Evolutionary conservation across 2,888 invertebrate species (phyloP).

Genomic region (Lapara coniferarum): DNA sequence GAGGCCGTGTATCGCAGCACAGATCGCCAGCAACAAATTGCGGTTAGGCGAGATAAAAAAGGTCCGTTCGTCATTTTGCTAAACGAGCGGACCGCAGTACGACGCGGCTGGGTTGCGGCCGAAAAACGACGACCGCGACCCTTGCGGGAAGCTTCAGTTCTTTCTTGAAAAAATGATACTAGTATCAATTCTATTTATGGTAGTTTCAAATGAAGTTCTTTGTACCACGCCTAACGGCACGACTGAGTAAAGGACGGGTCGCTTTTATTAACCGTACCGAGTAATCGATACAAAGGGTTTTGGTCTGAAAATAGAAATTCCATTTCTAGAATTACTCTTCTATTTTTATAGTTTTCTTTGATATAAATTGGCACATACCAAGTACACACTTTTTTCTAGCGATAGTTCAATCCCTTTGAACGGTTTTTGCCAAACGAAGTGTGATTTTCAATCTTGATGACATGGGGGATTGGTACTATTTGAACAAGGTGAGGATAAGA

Average conservation of each 20-base stretch:
- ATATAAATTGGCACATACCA: background rate
- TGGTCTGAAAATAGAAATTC: slow-evolving; percentile 7
- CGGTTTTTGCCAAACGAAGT: background rate
- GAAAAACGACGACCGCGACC: slow-evolving; percentile 61
- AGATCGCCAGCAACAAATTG: slow-evolving; percentile 79
- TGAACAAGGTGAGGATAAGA: too few species aligned
- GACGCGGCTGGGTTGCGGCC: slow-evolving; percentile 57
- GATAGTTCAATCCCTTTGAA: background rate
- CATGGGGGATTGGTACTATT: too few species aligned
- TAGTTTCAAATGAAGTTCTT: slow-evolving; percentile 47
- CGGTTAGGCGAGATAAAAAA: slow-evolving; percentile 81
- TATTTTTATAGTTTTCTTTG: background rate
- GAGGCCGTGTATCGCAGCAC: slow-evolving; percentile 69
- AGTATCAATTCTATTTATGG: slow-evolving; percentile 68
- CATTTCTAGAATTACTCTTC: too few species aligned
- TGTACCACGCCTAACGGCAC: slow-evolving; percentile 33
- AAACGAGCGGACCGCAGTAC: slow-evolving; percentile 70
- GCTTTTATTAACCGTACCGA: slow-evolving; percentile 34
- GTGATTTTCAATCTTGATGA: background rate
- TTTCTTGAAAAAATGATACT: slow-evolving; percentile 67
- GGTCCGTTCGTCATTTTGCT: slow-evolving; percentile 81
- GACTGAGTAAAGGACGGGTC: slow-evolving; percentile 13
- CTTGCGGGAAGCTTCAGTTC: slow-evolving; percentile 45
- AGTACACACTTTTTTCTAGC: background rate
- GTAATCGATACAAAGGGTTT: slow-evolving; percentile 41